Base-by-base conservation (phyloP, 2,888 invertebrate species). In the Copidosoma aretas region DNA sequence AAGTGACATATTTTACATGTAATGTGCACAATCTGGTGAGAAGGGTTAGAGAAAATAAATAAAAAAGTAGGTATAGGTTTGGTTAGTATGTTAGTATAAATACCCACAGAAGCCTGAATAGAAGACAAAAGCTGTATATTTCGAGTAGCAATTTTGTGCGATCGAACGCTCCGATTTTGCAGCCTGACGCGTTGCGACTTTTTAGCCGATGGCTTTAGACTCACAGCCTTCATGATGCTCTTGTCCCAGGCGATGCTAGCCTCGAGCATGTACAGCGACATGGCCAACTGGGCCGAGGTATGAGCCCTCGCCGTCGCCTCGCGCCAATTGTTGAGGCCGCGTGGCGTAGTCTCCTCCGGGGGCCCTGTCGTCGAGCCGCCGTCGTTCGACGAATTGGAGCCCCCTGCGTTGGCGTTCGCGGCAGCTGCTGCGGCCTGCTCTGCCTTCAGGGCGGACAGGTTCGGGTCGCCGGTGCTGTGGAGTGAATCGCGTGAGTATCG, bases 151-250 rank as follows among this genome's bases (percentile, higher is more conserved):
- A 81, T 78, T 81, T 82, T 82, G 81, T 81, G 81, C 80, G 82
- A 81, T 32, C 32, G 32, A 82, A 81, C 80, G 80, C 79, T 80
- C 82, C 82, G 82, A 77, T 82, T 82, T 82, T 80, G 81, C 78
- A 80, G 82, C 79, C 81, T 81, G 78, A 81, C 79, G 81, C 80
- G 80, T 79, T 79, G 77, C 76, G 81, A 78, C 77, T 82, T 82
- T 82, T 80, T 81, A 82, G 81, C 81, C 81, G 80, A n/a, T n/a
- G n/a, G 78, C 77, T 79, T 80, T 77, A 78, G 82, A 91, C 94
- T 91, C 88, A 97, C 97, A 86, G 97, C 98, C 89, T 97, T 97
- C 97, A 98, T 97, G 81, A 97, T 94, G 86, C 97, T 97, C 87
- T 97, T 97, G 86, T 98, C 98, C 98, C 98, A 98, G 51, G 97